Base-by-base conservation (phyloP, 1,140 invertebrate species). In the Chironomus tepperi region DNA sequence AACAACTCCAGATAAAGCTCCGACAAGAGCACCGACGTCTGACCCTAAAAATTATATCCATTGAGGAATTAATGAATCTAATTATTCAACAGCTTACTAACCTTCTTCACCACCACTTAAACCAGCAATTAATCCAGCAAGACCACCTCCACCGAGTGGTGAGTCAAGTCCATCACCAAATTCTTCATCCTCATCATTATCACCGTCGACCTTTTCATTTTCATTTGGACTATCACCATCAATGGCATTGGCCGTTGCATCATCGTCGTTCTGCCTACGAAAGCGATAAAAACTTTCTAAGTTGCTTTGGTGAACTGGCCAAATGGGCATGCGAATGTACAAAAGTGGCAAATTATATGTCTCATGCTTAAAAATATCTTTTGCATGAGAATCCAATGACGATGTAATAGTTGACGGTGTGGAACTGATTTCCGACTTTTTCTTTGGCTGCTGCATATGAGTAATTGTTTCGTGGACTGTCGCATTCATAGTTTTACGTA, bases 111-210 rank as follows among this genome's bases (percentile, higher is more conserved):
- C 84, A 77, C 85, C 83, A 77, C 83, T 83, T 8, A 84, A 77
- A 75, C 80, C 81, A 12, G 78, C 78, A 73, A 84, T 85, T 42
- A 86, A 77, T 74, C 84, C 85, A 24, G 84, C 82, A 10, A 86
- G 76, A 15, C 85, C 82, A 10, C 82, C 82, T 9, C 76, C 78
- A 74, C 75, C 72, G 6, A 72, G 42, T 6, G 76, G 74, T 8
- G 74, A 0, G 5, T 64, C 72, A 43, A 70, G 43, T 16, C 9
- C 21, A 0, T 75, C 73, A 70, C 79, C 76, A 24, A 78, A 72
- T 2, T 76, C 76, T 5, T 77, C 43, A 16, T 65, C 73, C 0
- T 15, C 72, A 34, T 34, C 5, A 34, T 34, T 34, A 16, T 34
- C 21, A 42, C 21, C 21, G 57, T 21, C 73, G 10, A 24, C 64